Percentiles rank a stretch among this genome's conserved stretches.
Evolutionary conservation across 2,113 vertebrate genomes (phyloP).

Genomic region (Psephotus haematonotus): DNA sequence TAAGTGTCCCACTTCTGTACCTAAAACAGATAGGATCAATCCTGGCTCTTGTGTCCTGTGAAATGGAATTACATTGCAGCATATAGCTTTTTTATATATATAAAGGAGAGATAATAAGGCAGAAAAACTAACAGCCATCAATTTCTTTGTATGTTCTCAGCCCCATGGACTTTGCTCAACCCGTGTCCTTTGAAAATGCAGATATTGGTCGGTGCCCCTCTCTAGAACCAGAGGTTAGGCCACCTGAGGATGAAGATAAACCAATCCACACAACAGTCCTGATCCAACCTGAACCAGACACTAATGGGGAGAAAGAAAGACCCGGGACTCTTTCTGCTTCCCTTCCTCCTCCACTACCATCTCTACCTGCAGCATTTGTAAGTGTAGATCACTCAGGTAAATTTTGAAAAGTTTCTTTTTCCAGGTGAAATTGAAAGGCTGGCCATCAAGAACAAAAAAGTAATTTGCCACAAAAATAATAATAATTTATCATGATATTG

Average conservation of each 20-base stretch:
- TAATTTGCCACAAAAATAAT: not conserved
- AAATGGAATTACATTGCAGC: not conserved
- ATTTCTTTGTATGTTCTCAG: slow-evolving; percentile 72
- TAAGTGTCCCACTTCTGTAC: not conserved
- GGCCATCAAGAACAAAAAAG: not conserved
- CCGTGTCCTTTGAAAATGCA: slow-evolving; percentile 91
- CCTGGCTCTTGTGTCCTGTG: not conserved
- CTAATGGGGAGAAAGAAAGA: slow-evolving; percentile 11
- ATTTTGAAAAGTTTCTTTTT: not conserved
- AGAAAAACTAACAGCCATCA: not conserved
- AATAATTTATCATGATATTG: not conserved
- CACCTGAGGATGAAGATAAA: slow-evolving; percentile 59
- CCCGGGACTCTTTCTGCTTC: not conserved
- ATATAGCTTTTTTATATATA: not conserved
- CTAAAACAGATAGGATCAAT: not conserved
- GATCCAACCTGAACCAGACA: slow-evolving; percentile 34
- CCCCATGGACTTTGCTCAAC: slow-evolving; percentile 90
- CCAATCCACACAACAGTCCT: slow-evolving; percentile 26
- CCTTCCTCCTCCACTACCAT: slow-evolving; percentile 33
- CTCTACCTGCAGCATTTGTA: slow-evolving; percentile 65
- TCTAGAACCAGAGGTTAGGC: slow-evolving; percentile 57
- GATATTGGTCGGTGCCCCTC: slow-evolving; percentile 90
- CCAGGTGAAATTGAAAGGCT: not conserved
- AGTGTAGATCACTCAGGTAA: slow-evolving; percentile 49
- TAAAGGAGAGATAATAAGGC: not conserved